Evolutionary conservation across 2,113 vertebrate species (phyloP).

Genomic region (Burhinus oedicnemus): DNA sequence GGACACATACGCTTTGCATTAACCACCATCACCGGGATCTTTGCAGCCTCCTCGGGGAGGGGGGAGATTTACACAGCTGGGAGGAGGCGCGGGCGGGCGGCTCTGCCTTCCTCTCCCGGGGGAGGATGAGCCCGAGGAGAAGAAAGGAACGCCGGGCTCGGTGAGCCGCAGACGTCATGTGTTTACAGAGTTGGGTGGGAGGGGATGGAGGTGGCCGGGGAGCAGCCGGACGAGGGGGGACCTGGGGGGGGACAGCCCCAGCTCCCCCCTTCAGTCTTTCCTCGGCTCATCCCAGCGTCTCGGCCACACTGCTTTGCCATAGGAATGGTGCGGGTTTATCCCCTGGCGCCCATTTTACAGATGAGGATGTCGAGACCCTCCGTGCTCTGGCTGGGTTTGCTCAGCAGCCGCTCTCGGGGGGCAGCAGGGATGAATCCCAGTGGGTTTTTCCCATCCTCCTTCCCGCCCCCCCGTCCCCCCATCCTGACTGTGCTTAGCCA

Average conservation of each 20-base stretch:
- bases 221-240: neutral
- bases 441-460: neutral
- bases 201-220: neutral
- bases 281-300: neutral
- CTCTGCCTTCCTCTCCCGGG: slow-evolving; percentile 49
- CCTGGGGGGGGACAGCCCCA: neutral
- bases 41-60: slow-evolving; percentile 4
- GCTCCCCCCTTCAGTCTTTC: neutral
- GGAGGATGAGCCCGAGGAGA: slow-evolving; percentile 47
- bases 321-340: neutral
- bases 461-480: fast-evolving
- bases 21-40: slow-evolving; percentile 34
- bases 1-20: slow-evolving; percentile 67
- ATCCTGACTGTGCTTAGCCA: neutral
- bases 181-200: slow-evolving; percentile 42
- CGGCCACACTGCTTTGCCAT: fast-evolving
- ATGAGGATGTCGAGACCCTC: neutral
- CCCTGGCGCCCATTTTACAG: neutral
- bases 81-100: slow-evolving; percentile 36
- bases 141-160: slow-evolving; percentile 29
- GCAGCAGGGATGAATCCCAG: neutral
- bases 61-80: slow-evolving; percentile 71
- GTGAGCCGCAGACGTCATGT: neutral
- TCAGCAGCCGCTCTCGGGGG: fast-evolving
- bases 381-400: neutral